A percentile compares a stretch with the other conserved stretches of the same genome.
Conservation (phyloP, 2,113 vertebrate genomes). For the Barbus barbus region DNA sequence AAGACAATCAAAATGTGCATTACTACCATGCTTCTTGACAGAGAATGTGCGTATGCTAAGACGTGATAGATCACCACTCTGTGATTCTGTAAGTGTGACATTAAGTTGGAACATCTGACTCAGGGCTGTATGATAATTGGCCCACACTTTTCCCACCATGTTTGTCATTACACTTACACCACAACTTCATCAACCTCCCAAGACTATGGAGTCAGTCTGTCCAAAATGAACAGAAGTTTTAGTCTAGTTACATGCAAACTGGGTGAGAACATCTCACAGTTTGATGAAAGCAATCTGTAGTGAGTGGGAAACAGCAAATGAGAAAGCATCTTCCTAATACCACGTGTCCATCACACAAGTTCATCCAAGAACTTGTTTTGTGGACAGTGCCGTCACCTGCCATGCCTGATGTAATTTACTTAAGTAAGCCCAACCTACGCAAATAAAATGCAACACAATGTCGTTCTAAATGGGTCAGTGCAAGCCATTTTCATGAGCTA, state of each 20-base stretch:
- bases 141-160: slow-evolving; percentile 20
- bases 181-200: not conserved
- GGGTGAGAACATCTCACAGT: slow-evolving; percentile 13
- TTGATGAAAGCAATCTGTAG: slow-evolving; percentile 7
- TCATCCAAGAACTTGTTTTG: not conserved
- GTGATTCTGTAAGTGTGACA: not conserved
- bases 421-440: not conserved
- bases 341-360: not conserved
- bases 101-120: slow-evolving; percentile 40
- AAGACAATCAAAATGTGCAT: not conserved
- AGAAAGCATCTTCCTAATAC: not conserved
- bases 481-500: not conserved
- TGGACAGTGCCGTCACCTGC: not conserved
- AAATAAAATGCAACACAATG: slow-evolving; percentile 23
- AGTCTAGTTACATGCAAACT: not conserved
- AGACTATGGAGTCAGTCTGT: not conserved
- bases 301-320: slow-evolving; percentile 1
- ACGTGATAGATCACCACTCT: slow-evolving; percentile 26
- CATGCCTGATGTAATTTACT: not conserved
- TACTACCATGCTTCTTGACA: not conserved
- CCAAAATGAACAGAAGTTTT: slow-evolving; percentile 17
- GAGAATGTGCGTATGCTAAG: not conserved
- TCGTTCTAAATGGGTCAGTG: slow-evolving; percentile 8
- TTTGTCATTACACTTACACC: not conserved
- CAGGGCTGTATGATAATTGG: slow-evolving; percentile 40